Evolutionary conservation across 2,888 invertebrate species (phyloP).

Genomic region (Yponomeuta cagnagella): DNA sequence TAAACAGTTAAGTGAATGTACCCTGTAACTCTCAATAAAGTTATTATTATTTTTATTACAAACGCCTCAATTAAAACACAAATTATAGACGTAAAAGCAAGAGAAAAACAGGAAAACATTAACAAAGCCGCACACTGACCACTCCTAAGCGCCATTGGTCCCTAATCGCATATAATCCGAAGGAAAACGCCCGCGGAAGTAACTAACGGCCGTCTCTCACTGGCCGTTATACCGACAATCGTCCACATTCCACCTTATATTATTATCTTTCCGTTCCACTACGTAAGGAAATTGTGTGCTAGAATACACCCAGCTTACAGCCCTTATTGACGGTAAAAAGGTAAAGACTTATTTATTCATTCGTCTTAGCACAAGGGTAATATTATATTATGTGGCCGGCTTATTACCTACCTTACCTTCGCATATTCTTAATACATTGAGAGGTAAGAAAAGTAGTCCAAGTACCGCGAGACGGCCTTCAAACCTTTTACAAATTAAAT

Average conservation of each 20-base stretch:
- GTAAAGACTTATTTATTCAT: background rate
- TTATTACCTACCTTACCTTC: background rate
- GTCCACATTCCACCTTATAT: conserved; percentile 5
- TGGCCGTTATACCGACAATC: conserved; percentile 18
- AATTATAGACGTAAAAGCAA: background rate
- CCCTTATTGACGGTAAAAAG: background rate
- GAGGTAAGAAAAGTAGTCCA: background rate
- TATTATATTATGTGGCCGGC: background rate
- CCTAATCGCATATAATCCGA: conserved; percentile 24
- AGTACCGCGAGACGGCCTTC: background rate
- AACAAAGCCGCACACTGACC: conserved; percentile 14
- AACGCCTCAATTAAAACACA: background rate
- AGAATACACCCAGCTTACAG: background rate
- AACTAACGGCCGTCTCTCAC: conserved; percentile 20
- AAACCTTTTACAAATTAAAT: background rate
- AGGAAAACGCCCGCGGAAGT: conserved; percentile 19
- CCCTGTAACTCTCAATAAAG: too few relatives aligned
- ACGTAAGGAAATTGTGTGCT: background rate
- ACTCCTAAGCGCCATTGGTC: conserved; percentile 14
- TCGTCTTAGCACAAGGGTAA: background rate
- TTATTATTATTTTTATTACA: background rate
- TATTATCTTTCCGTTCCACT: background rate
- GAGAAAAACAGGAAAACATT: conserved; percentile 16
- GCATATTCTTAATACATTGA: background rate
- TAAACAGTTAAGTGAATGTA: too few relatives aligned